phyloP scores from a whole-genome alignment of 2,797 vertebrate species.

The Argya squamiceps region DNA sequence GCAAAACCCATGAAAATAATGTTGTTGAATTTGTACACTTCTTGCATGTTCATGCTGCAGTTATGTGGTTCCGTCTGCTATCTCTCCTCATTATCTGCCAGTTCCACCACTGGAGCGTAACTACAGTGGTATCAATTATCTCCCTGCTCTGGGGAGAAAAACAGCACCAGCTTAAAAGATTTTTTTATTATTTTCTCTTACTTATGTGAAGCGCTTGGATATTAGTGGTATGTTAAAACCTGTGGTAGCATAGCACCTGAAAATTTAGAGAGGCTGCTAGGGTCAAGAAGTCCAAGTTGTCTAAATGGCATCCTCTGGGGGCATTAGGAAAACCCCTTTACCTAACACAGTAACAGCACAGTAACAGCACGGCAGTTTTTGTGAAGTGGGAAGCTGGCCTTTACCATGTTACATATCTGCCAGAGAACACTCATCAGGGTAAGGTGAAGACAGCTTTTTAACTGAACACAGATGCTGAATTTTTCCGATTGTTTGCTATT shows the following conservation, averaged over 20 bases:
- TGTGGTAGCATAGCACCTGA: background rate
- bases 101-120: background rate
- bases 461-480: background rate
- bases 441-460: constrained; percentile 20
- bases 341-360: background rate
- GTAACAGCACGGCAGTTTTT: background rate
- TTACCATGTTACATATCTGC: background rate
- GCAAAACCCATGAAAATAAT: background rate
- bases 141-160: background rate
- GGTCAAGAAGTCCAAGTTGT: background rate
- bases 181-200: background rate
- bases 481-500: background rate
- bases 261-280: background rate
- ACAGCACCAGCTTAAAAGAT: background rate
- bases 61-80: background rate
- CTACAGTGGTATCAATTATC: constrained; percentile 11
- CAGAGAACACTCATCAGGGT: background rate
- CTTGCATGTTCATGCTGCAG: background rate
- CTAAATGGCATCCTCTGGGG: background rate
- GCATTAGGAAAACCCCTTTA: background rate
- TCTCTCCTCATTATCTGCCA: constrained; percentile 10
- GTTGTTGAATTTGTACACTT: background rate
- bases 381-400: background rate
- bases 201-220: background rate
- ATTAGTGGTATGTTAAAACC: background rate